Conservation (phyloP, 2,797 vertebrate species). For the Babyrousa celebensis region DNA sequence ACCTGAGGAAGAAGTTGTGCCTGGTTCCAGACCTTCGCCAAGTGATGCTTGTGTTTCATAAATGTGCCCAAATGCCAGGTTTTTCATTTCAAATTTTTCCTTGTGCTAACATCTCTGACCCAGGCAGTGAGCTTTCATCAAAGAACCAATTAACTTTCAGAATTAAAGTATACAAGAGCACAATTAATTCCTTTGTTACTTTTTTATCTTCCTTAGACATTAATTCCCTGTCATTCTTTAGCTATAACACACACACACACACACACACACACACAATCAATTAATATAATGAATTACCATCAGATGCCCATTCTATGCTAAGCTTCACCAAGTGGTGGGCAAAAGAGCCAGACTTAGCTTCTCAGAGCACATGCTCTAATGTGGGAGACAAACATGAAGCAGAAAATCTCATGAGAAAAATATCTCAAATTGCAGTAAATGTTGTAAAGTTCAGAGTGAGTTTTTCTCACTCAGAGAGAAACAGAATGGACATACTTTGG, state of each 20-base stretch:
- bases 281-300: background rate
- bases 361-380: background rate
- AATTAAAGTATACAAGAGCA: constrained; percentile 36
- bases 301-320: background rate
- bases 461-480: background rate
- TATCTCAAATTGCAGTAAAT: background rate
- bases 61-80: background rate
- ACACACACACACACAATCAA: background rate
- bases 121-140: background rate
- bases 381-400: background rate
- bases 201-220: constrained; percentile 20
- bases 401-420: background rate
- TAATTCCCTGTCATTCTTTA: background rate
- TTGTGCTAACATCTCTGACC: background rate
- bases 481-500: background rate
- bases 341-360: background rate
- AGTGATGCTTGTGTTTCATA: background rate
- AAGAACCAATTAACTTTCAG: background rate
- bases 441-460: background rate
- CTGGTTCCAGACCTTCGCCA: background rate
- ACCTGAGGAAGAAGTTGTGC: background rate
- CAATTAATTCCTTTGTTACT: constrained; percentile 6
- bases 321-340: background rate
- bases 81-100: background rate
- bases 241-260: background rate